A percentile compares a stretch with the other conserved stretches of the same genome.
Evolutionary conservation across 2,797 vertebrate genomes (phyloP).

Genomic region (Cyclura pinguis): DNA sequence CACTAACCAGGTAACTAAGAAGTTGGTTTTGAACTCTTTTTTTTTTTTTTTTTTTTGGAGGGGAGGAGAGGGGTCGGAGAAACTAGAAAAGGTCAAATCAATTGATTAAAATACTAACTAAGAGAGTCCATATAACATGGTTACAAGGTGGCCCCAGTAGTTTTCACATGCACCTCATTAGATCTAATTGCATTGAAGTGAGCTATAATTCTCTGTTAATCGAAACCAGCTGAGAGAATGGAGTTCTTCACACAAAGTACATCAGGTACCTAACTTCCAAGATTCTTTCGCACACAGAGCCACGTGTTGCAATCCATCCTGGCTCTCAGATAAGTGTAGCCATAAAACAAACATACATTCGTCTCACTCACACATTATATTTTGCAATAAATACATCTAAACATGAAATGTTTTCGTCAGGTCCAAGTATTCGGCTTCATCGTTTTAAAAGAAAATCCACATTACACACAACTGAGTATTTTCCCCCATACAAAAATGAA

Average conservation of each 20-base stretch:
- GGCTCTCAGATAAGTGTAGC: not conserved
- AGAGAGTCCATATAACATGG: constrained; percentile 53
- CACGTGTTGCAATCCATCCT: not conserved
- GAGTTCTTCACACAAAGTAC: constrained; percentile 57
- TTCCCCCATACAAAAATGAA: not conserved
- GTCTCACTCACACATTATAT: not conserved
- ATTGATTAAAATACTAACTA: constrained; percentile 67
- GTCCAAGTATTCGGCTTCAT: not conserved
- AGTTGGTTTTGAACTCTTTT: constrained; percentile 24
- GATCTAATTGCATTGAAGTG: constrained; percentile 70
- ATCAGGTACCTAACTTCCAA: constrained; percentile 70
- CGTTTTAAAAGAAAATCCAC: not conserved
- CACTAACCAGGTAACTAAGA: constrained; percentile 32
- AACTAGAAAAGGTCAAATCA: constrained; percentile 61
- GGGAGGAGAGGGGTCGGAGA: not conserved
- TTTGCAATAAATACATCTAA: not conserved
- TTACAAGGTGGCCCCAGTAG: constrained; percentile 54
- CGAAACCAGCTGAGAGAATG: constrained; percentile 64
- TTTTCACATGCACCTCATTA: constrained; percentile 68
- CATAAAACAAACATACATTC: not conserved
- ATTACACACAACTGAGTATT: not conserved
- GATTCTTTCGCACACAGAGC: constrained; percentile 44
- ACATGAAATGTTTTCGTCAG: not conserved
- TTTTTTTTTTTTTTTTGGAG: not conserved
- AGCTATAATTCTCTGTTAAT: constrained; percentile 74